Evolutionary conservation across 1,140 invertebrate genomes (phyloP).

Genomic region (Scaptodrosophila lebanonensis): DNA sequence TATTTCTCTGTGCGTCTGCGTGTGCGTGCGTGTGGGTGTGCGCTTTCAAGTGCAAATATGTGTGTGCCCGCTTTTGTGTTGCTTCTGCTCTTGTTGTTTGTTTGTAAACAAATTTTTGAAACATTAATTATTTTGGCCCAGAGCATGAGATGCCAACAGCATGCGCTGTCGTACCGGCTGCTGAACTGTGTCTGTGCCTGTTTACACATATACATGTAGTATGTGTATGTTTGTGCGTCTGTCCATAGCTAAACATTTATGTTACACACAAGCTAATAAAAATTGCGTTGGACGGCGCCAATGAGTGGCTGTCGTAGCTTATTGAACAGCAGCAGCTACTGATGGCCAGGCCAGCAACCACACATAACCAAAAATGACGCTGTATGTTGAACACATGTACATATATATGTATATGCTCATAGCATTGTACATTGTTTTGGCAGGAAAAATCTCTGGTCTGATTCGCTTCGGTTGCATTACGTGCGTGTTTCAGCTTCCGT

Average conservation of each 20-base stretch:
- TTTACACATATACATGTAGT: constrained; percentile 14
- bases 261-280: constrained; percentile 39
- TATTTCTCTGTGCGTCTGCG: not conserved
- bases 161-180: too few relatives aligned
- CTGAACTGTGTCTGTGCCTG: not conserved
- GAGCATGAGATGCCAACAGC: not conserved
- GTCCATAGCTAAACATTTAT: constrained; percentile 7
- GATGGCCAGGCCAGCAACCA: too few relatives aligned
- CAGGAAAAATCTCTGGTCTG: too few relatives aligned
- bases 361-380: too few relatives aligned
- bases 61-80: not conserved
- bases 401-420: too few relatives aligned
- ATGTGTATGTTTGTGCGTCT: constrained; percentile 9
- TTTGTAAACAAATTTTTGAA: constrained; percentile 34
- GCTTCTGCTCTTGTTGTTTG: constrained; percentile 20
- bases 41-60: constrained; percentile 12
- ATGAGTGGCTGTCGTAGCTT: constrained; percentile 26
- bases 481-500: too few relatives aligned
- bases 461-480: too few relatives aligned
- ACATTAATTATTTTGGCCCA: constrained; percentile 33
- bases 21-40: constrained; percentile 4
- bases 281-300: constrained; percentile 30
- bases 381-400: too few relatives aligned
- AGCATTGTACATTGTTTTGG: too few relatives aligned
- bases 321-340: constrained; percentile 9